phyloP scores from a whole-genome alignment of 2,797 vertebrate genomes.

The Lycodopsis pacificus region DNA sequence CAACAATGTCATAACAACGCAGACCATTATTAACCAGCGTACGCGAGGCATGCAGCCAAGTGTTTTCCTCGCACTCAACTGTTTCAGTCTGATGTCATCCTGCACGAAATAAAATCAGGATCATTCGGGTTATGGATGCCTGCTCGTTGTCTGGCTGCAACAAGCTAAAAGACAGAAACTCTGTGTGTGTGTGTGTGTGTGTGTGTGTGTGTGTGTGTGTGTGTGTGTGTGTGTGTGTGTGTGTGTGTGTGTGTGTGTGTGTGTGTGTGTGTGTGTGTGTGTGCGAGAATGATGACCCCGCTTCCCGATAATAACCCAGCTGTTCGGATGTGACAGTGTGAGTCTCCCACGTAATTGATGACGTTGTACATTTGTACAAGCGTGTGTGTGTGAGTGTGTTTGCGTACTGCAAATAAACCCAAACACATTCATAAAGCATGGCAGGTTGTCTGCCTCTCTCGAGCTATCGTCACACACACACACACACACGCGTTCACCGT shows the following conservation, averaged over 20 bases:
- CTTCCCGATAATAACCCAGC: slow-evolving; percentile 19
- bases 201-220: background rate
- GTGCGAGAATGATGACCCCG: slow-evolving; percentile 16
- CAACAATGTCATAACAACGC: slow-evolving; percentile 72
- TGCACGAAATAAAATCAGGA: background rate
- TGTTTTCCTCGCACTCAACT: slow-evolving; percentile 9
- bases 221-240: background rate
- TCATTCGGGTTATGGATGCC: background rate
- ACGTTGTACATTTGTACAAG: slow-evolving; percentile 19
- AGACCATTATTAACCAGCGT: slow-evolving; percentile 58
- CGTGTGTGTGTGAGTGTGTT: background rate
- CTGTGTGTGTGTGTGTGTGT: background rate
- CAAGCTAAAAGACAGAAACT: background rate
- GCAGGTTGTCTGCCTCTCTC: slow-evolving; percentile 37
- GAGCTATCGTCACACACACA: slow-evolving; percentile 16
- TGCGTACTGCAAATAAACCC: slow-evolving; percentile 25
- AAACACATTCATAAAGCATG: slow-evolving; percentile 39
- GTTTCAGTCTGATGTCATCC: background rate
- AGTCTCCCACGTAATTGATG: slow-evolving; percentile 19
- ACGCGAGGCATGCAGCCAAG: slow-evolving; percentile 47
- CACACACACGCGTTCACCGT: background rate
- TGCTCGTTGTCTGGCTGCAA: slow-evolving; percentile 15
- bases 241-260: background rate
- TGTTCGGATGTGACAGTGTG: slow-evolving; percentile 28
- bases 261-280: background rate